These are phyloP conservation scores for Ptychadena robeensis DNA, from an alignment of 2,797 vertebrate species.

Conservation along the genomic window DNA sequence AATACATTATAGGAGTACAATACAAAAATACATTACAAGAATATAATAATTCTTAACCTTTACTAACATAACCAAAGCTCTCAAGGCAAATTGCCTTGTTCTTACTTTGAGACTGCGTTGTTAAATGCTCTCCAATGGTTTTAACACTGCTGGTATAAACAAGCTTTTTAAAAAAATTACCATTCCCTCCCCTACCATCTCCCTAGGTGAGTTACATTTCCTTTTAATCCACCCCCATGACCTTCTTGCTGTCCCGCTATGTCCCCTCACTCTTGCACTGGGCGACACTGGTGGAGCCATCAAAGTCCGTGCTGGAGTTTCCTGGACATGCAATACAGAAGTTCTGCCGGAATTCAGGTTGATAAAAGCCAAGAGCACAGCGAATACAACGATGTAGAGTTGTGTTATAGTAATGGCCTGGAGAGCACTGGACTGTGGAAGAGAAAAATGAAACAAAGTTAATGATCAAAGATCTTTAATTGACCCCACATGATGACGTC, in stretches of 20 bases:
- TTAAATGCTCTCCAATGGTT: too few species aligned
- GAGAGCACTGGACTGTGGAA: conserved; percentile 88
- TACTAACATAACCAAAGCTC: too few species aligned
- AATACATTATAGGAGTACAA: too few species aligned
- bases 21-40: too few species aligned
- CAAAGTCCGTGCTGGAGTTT: conserved; percentile 96
- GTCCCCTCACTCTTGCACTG: conserved; percentile 94
- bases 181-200: conserved; percentile 3
- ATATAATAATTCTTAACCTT: too few species aligned
- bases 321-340: conserved; percentile 95
- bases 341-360: conserved; percentile 95
- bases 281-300: conserved; percentile 92
- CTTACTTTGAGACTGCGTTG: too few species aligned
- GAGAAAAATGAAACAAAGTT: not conserved
- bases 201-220: conserved; percentile 7
- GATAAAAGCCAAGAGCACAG: conserved; percentile 91
- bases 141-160: too few species aligned
- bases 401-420: conserved; percentile 96
- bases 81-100: too few species aligned
- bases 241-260: conserved; percentile 41
- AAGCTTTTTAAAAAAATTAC: too few species aligned
- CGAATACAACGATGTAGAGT: conserved; percentile 94
- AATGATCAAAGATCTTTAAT: too few species aligned
- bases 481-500: too few species aligned
- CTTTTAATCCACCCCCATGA: conserved; percentile 40